Percentiles rank a stretch among this genome's conserved stretches.
phyloP scores from a whole-genome alignment of 2,113 vertebrate species.

The Entomyzon cyanotis region DNA sequence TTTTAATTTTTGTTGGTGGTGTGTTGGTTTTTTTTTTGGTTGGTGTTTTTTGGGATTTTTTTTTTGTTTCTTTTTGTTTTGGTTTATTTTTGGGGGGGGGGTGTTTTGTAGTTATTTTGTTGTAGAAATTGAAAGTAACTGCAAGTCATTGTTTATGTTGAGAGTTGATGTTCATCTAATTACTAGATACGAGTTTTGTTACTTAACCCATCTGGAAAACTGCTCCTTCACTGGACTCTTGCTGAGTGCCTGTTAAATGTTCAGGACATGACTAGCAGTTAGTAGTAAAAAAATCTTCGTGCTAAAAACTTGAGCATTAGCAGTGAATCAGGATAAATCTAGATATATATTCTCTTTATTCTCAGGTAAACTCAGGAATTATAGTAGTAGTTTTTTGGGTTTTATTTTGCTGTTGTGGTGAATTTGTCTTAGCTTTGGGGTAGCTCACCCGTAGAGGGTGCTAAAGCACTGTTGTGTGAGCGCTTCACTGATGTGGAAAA shows the following conservation, averaged over 20 bases:
- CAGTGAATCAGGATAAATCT: neutral
- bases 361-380: neutral
- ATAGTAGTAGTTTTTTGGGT: neutral
- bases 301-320: neutral
- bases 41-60: neutral
- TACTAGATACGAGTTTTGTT: neutral
- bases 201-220: neutral
- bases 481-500: neutral
- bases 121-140: neutral
- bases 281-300: neutral
- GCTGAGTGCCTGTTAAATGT: neutral
- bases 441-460: conserved; percentile 70
- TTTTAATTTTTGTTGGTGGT: neutral
- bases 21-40: neutral
- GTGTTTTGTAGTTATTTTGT: neutral
- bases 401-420: neutral
- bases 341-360: neutral
- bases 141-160: neutral
- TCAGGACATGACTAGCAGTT: neutral
- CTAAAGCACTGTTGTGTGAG: conserved; percentile 38
- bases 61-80: neutral
- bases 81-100: neutral
- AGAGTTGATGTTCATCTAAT: neutral
- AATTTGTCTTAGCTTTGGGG: neutral
- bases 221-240: neutral